phyloP scores from a whole-genome alignment of 2,888 invertebrate genomes.

The Tanytarsus gracilentus region DNA sequence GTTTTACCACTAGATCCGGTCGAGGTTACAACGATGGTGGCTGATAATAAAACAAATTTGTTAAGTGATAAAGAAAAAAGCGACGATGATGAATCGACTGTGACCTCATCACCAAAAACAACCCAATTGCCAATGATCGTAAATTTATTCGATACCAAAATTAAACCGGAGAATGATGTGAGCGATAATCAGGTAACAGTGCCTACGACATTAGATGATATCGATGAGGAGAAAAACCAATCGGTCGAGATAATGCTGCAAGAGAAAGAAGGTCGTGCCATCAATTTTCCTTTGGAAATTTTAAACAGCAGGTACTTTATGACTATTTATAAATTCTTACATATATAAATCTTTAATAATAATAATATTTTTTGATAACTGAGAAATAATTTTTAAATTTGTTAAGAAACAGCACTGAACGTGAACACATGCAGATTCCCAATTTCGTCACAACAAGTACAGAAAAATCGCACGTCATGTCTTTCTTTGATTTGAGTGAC shows the following conservation, averaged over 20 bases:
- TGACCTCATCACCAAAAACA: conserved; percentile 28
- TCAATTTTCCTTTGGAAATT: conserved; percentile 16
- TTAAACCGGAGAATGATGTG: conserved; percentile 8
- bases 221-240: conserved; percentile 3
- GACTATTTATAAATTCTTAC: no score
- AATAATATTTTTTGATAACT: no score
- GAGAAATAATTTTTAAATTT: no score
- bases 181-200: conserved; percentile 12
- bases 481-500: conserved; percentile 57
- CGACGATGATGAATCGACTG: conserved; percentile 8
- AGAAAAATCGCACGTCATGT: conserved; percentile 7
- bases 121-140: conserved; percentile 18
- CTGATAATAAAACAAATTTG: conserved; percentile 1
- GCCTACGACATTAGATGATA: not conserved
- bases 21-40: no score
- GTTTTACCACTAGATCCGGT: conserved; percentile 10
- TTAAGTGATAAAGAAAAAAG: no score
- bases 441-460: conserved; percentile 18
- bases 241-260: not conserved
- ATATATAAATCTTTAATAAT: no score
- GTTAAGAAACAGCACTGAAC: not conserved
- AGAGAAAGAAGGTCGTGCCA: conserved; percentile 27
- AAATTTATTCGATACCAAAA: conserved; percentile 1
- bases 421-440: conserved; percentile 2
- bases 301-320: no score